Evolutionary conservation across 2,797 vertebrate genomes (phyloP).

Genomic region (Aulostomus chinensis): DNA sequence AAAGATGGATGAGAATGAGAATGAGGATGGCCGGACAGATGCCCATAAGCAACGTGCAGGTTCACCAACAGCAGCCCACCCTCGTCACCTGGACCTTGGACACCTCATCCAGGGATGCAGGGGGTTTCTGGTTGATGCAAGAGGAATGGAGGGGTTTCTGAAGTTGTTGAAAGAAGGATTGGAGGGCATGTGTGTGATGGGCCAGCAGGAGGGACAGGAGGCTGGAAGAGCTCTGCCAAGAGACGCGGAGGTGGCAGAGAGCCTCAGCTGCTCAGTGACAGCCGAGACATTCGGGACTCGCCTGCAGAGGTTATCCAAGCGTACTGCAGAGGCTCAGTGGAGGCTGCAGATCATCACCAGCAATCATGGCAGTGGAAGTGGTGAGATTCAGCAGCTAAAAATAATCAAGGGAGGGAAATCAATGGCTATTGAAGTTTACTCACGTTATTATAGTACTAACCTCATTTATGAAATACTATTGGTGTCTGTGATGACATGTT

Average conservation of each 20-base stretch:
- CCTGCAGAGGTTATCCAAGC: conserved; percentile 87
- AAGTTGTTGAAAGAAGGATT: conserved; percentile 87
- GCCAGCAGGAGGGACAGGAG: conserved; percentile 80
- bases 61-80: conserved; percentile 23
- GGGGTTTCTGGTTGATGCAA: conserved; percentile 88
- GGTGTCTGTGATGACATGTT: no score
- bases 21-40: conserved; percentile 24
- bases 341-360: conserved; percentile 91
- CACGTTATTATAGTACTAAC: no score
- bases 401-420: no score
- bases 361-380: conserved; percentile 72
- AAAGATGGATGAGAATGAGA: conserved; percentile 47
- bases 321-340: conserved; percentile 95
- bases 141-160: conserved; percentile 87
- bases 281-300: conserved; percentile 82
- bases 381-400: conserved; percentile 48
- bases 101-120: conserved; percentile 80
- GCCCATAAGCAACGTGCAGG: no score
- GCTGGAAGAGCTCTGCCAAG: conserved; percentile 52
- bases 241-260: conserved; percentile 77
- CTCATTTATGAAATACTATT: no score
- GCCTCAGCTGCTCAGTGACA: conserved; percentile 81
- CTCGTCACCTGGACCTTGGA: conserved; percentile 79
- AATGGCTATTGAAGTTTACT: no score
- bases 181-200: conserved; percentile 84